phyloP scores from a whole-genome alignment of 2,797 vertebrate species.

The Micropoecilia bifurca region DNA sequence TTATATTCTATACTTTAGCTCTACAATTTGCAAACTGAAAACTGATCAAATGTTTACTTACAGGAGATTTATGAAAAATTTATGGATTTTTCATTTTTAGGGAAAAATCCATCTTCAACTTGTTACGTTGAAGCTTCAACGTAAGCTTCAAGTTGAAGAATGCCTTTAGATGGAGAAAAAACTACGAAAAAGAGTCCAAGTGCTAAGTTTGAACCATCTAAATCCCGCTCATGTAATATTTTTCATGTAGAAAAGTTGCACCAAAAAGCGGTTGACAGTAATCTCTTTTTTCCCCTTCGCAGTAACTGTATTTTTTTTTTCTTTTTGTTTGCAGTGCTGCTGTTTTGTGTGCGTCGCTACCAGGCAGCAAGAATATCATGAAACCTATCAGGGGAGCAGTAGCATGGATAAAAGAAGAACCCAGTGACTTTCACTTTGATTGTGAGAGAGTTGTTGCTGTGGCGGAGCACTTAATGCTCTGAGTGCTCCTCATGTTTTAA shows the following conservation, averaged over 20 bases:
- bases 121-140: no score
- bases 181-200: not conserved
- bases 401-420: not conserved
- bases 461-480: not conserved
- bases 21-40: not conserved
- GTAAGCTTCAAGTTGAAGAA: not conserved
- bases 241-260: not conserved
- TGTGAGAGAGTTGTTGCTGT: not conserved
- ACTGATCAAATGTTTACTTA: not conserved
- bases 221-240: not conserved
- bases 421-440: not conserved
- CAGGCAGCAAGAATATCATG: not conserved
- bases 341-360: not conserved
- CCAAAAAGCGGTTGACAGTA: not conserved
- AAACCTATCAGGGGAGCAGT: constrained; percentile 1
- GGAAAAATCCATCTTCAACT: no score
- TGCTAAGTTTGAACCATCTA: not conserved
- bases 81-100: not conserved
- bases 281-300: not conserved
- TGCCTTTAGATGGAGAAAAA: not conserved
- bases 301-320: not conserved
- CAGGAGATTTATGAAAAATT: not conserved
- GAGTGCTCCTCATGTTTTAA: constrained; percentile 13
- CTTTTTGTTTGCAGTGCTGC: not conserved
- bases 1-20: not conserved